Evolutionary conservation across 2,888 invertebrate genomes (phyloP).

Genomic region (Leptinotarsa tumamoca): DNA sequence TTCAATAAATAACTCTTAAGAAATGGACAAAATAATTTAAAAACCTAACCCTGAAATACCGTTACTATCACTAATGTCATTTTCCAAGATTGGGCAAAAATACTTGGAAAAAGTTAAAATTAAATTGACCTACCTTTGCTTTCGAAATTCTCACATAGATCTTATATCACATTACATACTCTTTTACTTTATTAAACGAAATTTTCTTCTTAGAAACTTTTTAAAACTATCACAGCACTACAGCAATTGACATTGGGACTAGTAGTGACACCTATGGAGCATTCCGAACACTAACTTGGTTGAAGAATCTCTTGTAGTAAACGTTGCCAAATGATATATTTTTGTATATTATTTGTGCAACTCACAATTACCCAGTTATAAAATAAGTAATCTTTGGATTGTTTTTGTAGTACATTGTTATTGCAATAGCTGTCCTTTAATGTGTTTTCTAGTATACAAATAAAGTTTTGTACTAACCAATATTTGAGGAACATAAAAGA

Average conservation of each 20-base stretch:
- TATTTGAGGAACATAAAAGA: too few species aligned
- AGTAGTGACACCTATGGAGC: background rate
- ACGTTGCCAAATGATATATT: slow-evolving; percentile 15
- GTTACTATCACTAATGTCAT: slow-evolving; percentile 6
- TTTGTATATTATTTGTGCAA: too few species aligned
- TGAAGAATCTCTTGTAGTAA: background rate
- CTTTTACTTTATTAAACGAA: background rate
- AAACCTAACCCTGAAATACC: slow-evolving; percentile 9
- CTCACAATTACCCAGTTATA: too few species aligned
- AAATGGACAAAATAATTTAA: background rate
- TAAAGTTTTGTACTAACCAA: too few species aligned
- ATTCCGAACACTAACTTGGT: background rate
- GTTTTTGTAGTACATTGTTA: too few species aligned
- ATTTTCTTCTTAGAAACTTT: slow-evolving; percentile 9
- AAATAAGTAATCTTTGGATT: too few species aligned
- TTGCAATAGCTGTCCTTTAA: too few species aligned
- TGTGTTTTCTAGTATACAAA: too few species aligned
- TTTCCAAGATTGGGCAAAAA: background rate
- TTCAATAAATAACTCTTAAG: background rate
- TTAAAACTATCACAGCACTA: background rate
- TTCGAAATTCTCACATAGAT: background rate
- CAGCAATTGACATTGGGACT: background rate
- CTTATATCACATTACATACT: background rate
- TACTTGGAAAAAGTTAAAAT: background rate
- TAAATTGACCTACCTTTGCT: background rate